phyloP scores from a whole-genome alignment of 2,113 vertebrate species.

The Dasyurus viverrinus region DNA sequence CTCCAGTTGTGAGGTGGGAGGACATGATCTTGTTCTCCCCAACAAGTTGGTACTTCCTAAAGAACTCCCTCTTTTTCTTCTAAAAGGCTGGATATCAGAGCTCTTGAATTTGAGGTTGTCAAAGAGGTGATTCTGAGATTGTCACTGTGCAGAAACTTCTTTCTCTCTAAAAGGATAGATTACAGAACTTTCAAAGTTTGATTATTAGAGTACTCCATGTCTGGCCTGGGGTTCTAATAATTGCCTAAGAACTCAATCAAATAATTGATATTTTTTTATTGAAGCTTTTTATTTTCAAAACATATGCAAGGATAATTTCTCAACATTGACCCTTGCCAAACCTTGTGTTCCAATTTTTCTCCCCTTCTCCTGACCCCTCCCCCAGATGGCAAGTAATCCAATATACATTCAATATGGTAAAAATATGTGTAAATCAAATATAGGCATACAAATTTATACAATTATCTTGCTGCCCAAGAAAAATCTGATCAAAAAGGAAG shows the following conservation, averaged over 20 bases:
- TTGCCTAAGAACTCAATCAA: background rate
- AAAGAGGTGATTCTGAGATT: background rate
- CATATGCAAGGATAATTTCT: too few relatives aligned
- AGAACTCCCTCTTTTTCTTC: background rate
- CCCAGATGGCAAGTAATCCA: too few relatives aligned
- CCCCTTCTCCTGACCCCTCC: too few relatives aligned
- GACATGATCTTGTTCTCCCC: background rate
- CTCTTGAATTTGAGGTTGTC: background rate
- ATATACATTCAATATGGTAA: too few relatives aligned
- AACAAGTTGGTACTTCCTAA: background rate
- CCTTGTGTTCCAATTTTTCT: too few relatives aligned
- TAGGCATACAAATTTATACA: too few relatives aligned
- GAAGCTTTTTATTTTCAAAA: too few relatives aligned
- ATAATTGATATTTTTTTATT: background rate
- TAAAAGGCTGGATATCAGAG: background rate
- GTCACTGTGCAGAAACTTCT: background rate
- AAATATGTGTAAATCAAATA: too few relatives aligned
- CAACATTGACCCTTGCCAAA: too few relatives aligned
- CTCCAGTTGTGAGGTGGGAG: background rate
- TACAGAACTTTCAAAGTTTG: background rate
- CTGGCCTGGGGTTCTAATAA: background rate
- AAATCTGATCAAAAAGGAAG: too few relatives aligned
- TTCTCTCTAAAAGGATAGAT: background rate
- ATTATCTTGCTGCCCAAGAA: too few relatives aligned
- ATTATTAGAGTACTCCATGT: background rate